These are phyloP conservation scores for Hirtodrosophila alboralis DNA, from an alignment of 2,888 invertebrate genomes.

Conservation along the genomic window DNA sequence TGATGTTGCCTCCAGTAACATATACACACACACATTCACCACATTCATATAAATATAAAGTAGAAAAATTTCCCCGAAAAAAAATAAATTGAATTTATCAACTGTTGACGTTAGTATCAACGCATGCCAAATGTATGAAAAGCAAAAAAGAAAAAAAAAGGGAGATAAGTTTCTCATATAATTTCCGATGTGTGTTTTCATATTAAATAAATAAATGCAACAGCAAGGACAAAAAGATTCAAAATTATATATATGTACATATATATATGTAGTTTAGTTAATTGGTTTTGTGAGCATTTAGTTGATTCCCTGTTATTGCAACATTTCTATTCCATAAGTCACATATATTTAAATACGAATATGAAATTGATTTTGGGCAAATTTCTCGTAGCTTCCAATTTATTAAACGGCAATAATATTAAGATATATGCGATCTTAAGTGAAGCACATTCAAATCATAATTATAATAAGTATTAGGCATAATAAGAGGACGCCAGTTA, in stretches of 20 bases:
- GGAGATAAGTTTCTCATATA: constrained; percentile 45
- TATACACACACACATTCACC: constrained; percentile 17
- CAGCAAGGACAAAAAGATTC: constrained; percentile 11
- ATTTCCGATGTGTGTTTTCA: constrained; percentile 49
- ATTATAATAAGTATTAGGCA: constrained; percentile 47
- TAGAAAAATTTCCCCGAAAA: constrained; percentile 25
- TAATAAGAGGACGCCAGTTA: constrained; percentile 40
- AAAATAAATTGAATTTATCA: constrained; percentile 77
- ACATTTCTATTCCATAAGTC: neutral
- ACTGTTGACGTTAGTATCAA: constrained; percentile 44
- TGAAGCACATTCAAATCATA: constrained; percentile 31
- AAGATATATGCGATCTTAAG: constrained; percentile 20
- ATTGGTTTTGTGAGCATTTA: constrained; percentile 10
- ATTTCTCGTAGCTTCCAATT: neutral
- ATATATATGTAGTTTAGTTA: constrained; percentile 7
- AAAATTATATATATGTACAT: constrained; percentile 20
- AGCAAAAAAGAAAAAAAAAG: constrained; percentile 10
- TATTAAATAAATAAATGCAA: constrained; percentile 40
- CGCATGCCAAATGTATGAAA: constrained; percentile 11
- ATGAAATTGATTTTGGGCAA: constrained; percentile 1
- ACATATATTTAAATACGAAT: neutral
- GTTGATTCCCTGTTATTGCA: constrained; percentile 2
- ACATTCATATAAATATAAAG: constrained; percentile 5
- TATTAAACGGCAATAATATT: constrained; percentile 18
- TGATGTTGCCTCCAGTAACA: constrained; percentile 5